Evolutionary conservation across 2,113 vertebrate genomes (phyloP), one percentile per base, ranked within the genome.

Genomic region (Euleptes europaea): DNA sequence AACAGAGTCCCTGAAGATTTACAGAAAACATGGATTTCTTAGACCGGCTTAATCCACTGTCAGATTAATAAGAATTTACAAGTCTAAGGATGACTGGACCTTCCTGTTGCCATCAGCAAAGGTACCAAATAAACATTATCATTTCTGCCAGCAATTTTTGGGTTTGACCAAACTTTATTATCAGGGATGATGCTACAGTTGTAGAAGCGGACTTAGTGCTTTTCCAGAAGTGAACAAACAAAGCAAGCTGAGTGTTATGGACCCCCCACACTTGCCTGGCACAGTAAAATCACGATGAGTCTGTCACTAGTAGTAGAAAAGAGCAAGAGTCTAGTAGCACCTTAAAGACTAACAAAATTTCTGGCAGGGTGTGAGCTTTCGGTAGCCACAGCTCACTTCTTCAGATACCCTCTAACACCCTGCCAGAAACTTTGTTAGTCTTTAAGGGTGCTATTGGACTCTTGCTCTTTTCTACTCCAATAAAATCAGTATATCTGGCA

Each of bases 161-260:
- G 57, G 19, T 49, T 63, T 73, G 40, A 60, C 60, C 14, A 85
- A 79, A 73, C 33, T 60, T n/a, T 80, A n/a, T 40, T 85, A 26
- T 78, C 47, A 38, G 69, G 47, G 47, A 26, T 10, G 71, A 78
- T 10, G 49, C 51, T 31, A 63, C 51, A 38, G 5, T 51, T 79
- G 31, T 21, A 78, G 31, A 79, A 85, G 5, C 63, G 75, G 67
- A 79, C 84, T 71, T 72, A 79, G 66, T 35, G 40, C 84, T 60
- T 60, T 85, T 72, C 51, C 70, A 72, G 66, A 26, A 84, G 63
- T 69, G 35, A 69, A 78, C 47, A 69, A 65, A 77, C 47, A 78
- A 54, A 57, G 47, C 74, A 78, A 78, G 44, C 33, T 70, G 38
- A 19, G 44, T 60, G 12, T 23, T 85, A 85, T 78, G 60, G n/a